phyloP scores from a whole-genome alignment of 2,888 invertebrate genomes.

The Drosophila incognita region DNA sequence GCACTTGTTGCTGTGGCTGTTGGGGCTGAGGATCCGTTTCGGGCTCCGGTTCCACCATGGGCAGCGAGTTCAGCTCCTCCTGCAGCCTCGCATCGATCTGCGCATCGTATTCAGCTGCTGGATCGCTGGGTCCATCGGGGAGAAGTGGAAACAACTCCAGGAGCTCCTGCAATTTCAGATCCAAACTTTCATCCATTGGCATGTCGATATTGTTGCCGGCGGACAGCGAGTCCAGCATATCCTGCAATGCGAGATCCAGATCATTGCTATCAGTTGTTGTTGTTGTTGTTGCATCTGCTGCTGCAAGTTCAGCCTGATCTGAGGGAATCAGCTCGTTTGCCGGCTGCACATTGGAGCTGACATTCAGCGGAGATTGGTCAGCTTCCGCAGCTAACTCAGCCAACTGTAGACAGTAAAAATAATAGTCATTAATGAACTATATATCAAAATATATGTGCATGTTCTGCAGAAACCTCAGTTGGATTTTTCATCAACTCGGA shows the following conservation, averaged over 20 bases:
- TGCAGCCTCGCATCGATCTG: conserved; percentile 55
- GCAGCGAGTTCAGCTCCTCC: conserved; percentile 53
- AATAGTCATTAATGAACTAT: background rate
- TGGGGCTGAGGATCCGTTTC: conserved; percentile 14
- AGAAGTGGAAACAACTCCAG: background rate
- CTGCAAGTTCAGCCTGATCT: background rate
- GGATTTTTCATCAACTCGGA: background rate
- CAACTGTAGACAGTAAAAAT: background rate
- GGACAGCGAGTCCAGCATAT: background rate
- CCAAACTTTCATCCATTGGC: background rate
- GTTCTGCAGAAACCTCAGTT: background rate
- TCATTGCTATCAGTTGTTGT: background rate
- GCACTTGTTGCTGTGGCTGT: background rate
- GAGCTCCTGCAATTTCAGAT: background rate
- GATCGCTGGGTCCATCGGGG: background rate
- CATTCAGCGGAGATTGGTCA: background rate
- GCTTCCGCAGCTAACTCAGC: background rate
- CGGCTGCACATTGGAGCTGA: background rate
- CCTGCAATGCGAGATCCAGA: background rate
- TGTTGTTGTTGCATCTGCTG: background rate
- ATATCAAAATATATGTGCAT: fast-evolving
- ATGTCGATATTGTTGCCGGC: background rate
- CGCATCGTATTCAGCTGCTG: conserved; percentile 19
- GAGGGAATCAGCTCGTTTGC: background rate
- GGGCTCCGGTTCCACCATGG: conserved; percentile 50